Evolutionary conservation across 2,888 invertebrate genomes (phyloP).

Genomic region (Cheilosia vernalis): DNA sequence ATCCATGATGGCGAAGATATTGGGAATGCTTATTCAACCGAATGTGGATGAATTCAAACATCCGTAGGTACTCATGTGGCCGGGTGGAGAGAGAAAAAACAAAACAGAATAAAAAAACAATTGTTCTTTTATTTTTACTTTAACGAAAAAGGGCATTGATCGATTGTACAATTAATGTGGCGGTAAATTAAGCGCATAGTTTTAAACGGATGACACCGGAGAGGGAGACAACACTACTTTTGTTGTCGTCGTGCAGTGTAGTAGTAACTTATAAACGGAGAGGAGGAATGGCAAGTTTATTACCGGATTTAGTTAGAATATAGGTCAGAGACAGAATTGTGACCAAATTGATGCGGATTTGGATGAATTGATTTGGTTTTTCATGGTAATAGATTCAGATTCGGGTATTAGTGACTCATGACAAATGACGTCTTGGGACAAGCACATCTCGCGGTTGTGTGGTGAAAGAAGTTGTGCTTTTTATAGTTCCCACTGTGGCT

Average conservation of each 20-base stretch:
- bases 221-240: not conserved
- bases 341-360: not conserved
- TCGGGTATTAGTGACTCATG: no score
- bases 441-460: no score
- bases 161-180: constrained; percentile 54
- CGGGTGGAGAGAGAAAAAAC: constrained; percentile 11
- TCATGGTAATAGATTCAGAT: not conserved
- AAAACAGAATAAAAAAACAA: constrained; percentile 6
- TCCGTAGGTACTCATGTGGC: constrained; percentile 17
- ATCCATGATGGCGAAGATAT: constrained; percentile 16
- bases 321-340: constrained; percentile 8
- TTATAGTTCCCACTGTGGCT: no score
- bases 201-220: not conserved
- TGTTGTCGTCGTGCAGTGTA: not conserved
- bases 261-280: not conserved
- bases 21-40: constrained; percentile 48
- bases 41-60: constrained; percentile 51
- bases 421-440: no score
- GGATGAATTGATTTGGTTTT: not conserved
- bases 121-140: constrained; percentile 19
- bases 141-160: constrained; percentile 66
- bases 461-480: no score
- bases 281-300: not conserved
- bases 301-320: constrained; percentile 7
- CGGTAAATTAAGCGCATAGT: constrained; percentile 40